Evolutionary conservation across 2,888 invertebrate genomes (phyloP).

Genomic region (Dromius quadrimaculatus): DNA sequence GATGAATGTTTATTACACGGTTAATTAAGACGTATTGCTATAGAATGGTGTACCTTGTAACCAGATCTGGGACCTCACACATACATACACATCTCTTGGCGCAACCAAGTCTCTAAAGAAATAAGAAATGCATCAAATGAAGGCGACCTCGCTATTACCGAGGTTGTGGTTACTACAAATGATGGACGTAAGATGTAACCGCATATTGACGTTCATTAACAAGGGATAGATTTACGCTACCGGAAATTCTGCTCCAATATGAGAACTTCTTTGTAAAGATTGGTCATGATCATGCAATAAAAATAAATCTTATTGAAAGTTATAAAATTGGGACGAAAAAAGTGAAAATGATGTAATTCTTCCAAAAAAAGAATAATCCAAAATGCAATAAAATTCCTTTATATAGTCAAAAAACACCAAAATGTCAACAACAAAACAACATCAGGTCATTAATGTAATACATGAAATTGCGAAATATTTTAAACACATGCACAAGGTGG

Average conservation of each 20-base stretch:
- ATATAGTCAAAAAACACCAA: conserved; percentile 23
- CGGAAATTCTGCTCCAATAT: too few species aligned
- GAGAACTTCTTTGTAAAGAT: too few species aligned
- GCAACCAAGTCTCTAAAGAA: conserved; percentile 2
- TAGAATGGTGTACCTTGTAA: conserved; percentile 20
- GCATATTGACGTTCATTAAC: conserved; percentile 3
- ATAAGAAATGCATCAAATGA: too few species aligned
- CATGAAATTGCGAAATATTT: conserved; percentile 16
- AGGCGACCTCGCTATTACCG: conserved; percentile 4
- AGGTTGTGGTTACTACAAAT: conserved; percentile 15
- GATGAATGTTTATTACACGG: conserved; percentile 17
- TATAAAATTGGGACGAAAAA: too few species aligned
- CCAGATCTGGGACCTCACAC: conserved; percentile 26
- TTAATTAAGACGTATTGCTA: conserved; percentile 30
- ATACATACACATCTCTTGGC: background rate
- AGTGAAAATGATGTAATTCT: too few species aligned
- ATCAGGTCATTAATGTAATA: conserved; percentile 1
- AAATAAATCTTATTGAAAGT: too few species aligned
- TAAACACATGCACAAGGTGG: conserved; percentile 26
- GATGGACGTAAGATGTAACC: background rate
- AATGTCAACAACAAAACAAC: conserved; percentile 24
- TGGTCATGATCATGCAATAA: too few species aligned
- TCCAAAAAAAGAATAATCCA: conserved; percentile 17
- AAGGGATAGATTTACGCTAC: too few species aligned
- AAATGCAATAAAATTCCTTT: conserved; percentile 27